These are phyloP conservation scores for Elaphurus davidianus DNA, from an alignment of 2,113 vertebrate species.

Conservation along the genomic window DNA sequence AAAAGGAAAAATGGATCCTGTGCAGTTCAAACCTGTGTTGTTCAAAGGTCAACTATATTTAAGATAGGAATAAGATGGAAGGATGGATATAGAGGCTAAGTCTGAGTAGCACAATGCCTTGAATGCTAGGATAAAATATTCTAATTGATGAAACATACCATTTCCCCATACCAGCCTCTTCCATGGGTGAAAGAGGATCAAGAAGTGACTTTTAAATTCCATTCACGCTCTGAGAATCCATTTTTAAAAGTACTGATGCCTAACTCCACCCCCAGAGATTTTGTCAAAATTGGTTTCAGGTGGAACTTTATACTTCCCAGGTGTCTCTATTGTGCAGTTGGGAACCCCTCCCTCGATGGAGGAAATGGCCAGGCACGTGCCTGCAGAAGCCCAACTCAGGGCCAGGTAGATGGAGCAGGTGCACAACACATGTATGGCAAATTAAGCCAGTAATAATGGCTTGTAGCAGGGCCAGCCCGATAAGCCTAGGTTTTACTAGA, in stretches of 20 bases:
- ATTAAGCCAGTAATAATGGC: constrained; percentile 54
- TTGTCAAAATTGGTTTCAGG: constrained; percentile 6
- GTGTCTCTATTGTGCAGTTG: background rate
- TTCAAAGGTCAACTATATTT: background rate
- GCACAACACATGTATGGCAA: constrained; percentile 44
- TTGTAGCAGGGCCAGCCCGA: constrained; percentile 57
- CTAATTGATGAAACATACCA: background rate
- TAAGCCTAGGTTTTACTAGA: constrained; percentile 52
- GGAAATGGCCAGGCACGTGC: constrained; percentile 9
- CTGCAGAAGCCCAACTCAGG: background rate
- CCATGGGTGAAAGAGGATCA: background rate
- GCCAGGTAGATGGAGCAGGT: constrained; percentile 57
- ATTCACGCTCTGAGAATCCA: background rate
- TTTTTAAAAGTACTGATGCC: constrained; percentile 18
- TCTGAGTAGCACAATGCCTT: background rate
- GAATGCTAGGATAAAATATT: background rate
- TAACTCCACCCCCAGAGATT: background rate
- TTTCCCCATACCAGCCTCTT: background rate
- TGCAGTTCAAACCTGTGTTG: background rate
- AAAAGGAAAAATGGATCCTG: background rate
- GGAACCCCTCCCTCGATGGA: background rate
- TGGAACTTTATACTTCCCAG: background rate
- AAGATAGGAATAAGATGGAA: background rate
- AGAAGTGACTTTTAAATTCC: background rate
- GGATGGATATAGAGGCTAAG: background rate